Conservation (phyloP, 2,888 invertebrate genomes). For the Scaptodrosophila latifasciaeformis region DNA sequence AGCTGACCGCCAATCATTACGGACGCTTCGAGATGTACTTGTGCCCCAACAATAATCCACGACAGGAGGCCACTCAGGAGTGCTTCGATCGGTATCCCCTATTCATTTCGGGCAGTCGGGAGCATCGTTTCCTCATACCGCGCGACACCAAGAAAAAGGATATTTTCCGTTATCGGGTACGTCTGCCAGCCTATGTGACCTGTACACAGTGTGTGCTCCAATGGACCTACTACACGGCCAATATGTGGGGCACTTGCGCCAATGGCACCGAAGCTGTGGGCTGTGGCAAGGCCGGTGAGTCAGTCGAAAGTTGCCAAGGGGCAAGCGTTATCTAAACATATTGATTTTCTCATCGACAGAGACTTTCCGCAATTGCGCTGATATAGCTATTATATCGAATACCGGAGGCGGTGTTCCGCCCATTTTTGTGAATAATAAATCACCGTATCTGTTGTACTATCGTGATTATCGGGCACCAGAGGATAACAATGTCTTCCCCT, state of each 20-base stretch:
- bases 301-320: no score
- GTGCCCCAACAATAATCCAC: constrained; percentile 90
- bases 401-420: constrained; percentile 85
- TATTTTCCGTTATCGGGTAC: constrained; percentile 82
- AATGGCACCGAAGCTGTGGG: constrained; percentile 92
- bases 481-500: constrained; percentile 81
- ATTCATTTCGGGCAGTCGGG: constrained; percentile 83
- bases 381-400: constrained; percentile 87
- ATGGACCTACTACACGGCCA: constrained; percentile 91
- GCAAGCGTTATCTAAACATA: no score
- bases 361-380: constrained; percentile 93
- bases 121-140: constrained; percentile 83
- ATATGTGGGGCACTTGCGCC: constrained; percentile 92
- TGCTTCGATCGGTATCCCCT: constrained; percentile 89
- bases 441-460: constrained; percentile 87
- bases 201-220: constrained; percentile 94
- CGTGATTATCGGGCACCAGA: constrained; percentile 81
- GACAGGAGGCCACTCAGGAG: constrained; percentile 85
- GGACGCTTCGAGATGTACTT: constrained; percentile 90
- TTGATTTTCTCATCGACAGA: constrained; percentile 75
- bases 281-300: constrained; percentile 84
- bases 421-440: constrained; percentile 80
- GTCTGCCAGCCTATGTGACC: constrained; percentile 87
- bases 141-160: constrained; percentile 82
- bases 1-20: constrained; percentile 92